Percentiles rank a stretch among this genome's conserved stretches.
These are phyloP conservation scores for Cotesia typhae DNA, from an alignment of 1,140 invertebrate genomes.

Conservation along the genomic window DNA sequence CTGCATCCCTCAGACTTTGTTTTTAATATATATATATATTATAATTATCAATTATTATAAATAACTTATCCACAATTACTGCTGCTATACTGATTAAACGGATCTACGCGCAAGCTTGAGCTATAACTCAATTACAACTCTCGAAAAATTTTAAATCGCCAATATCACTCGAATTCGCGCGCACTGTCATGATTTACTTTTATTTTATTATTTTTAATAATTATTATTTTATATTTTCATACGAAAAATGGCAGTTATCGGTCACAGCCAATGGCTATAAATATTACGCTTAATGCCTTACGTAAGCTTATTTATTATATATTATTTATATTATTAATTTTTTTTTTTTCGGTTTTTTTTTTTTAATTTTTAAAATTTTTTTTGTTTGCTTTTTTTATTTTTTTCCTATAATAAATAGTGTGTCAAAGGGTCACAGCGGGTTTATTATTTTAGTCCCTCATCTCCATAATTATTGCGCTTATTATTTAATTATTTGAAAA, in stretches of 20 bases:
- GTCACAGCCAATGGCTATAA: slow-evolving; percentile 67
- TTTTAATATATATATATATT: slow-evolving; percentile 20
- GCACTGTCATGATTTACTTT: slow-evolving; percentile 20
- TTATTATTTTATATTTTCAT: slow-evolving; percentile 43
- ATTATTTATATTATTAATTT: background rate
- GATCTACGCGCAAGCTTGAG: slow-evolving; percentile 13
- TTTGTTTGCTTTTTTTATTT: background rate
- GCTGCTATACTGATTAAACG: background rate
- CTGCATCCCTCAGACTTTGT: slow-evolving; percentile 19
- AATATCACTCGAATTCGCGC: slow-evolving; percentile 34
- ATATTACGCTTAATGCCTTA: slow-evolving; percentile 51
- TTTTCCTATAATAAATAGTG: slow-evolving; percentile 22
- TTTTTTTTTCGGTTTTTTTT: background rate
- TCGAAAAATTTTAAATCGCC: slow-evolving; percentile 28
- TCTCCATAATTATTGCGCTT: slow-evolving; percentile 18
- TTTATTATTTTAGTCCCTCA: slow-evolving; percentile 7
- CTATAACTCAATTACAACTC: slow-evolving; percentile 1
- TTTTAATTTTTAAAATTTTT: slow-evolving; percentile 20
- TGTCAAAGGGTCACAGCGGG: slow-evolving; percentile 25
- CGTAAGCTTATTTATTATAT: slow-evolving; percentile 27
- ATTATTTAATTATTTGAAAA: slow-evolving; percentile 20
- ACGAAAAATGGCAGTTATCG: slow-evolving; percentile 67
- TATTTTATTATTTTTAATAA: slow-evolving; percentile 43
- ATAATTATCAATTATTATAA: slow-evolving; percentile 16
- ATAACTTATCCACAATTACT: background rate